These are phyloP conservation scores for Oasisia sp. DNA, from an alignment of 2,888 invertebrate genomes.

Conservation along the genomic window DNA sequence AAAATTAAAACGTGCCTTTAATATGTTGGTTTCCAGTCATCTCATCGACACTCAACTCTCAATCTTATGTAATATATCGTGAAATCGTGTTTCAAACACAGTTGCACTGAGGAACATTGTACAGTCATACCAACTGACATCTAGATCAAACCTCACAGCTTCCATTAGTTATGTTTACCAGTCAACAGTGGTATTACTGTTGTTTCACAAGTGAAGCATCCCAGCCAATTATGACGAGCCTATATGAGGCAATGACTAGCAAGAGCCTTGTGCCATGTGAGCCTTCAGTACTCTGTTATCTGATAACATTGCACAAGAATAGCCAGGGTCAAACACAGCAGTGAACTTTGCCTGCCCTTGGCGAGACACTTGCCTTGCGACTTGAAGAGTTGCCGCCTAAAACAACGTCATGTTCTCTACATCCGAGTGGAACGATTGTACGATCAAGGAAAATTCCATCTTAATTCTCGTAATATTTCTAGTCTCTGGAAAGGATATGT, in stretches of 20 bases:
- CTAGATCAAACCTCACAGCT: not conserved
- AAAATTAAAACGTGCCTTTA: not conserved
- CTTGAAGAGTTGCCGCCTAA: not conserved
- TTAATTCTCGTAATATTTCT: not conserved
- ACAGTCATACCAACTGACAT: not conserved
- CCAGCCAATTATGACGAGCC: not conserved
- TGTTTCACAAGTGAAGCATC: not conserved
- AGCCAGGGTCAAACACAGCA: not conserved
- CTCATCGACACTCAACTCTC: not conserved
- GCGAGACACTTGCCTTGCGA: not conserved
- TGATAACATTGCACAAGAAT: not conserved
- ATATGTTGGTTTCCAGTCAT: not conserved
- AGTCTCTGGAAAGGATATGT: not conserved
- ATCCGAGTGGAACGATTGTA: not conserved
- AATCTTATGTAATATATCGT: not conserved
- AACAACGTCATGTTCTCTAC: not conserved
- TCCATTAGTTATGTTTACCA: not conserved
- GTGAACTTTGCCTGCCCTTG: constrained; percentile 10
- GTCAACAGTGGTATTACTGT: not conserved
- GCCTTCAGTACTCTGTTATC: not conserved
- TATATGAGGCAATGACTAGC: not conserved
- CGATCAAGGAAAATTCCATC: not conserved
- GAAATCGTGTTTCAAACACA: not conserved
- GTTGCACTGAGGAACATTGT: not conserved
- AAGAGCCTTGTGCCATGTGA: not conserved